phyloP scores from a whole-genome alignment of 2,113 vertebrate genomes.

The Trichomycterus rosablanca region DNA sequence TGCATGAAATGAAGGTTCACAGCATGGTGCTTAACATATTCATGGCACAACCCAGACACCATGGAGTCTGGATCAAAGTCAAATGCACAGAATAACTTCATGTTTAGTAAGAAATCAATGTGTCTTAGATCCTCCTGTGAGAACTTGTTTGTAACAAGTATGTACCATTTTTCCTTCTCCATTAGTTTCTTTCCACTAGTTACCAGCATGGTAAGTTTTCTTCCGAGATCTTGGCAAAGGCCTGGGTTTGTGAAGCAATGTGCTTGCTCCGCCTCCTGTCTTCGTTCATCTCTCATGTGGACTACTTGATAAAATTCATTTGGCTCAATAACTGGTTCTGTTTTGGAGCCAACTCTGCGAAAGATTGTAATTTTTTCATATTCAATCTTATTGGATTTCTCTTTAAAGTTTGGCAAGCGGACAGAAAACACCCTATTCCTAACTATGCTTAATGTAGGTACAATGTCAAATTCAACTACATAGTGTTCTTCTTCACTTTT shows the following conservation, averaged over 20 bases:
- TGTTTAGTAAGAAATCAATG: constrained; percentile 66
- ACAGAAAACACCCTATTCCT: constrained; percentile 60
- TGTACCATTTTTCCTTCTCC: constrained; percentile 69
- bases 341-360: constrained; percentile 69
- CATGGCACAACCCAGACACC: constrained; percentile 64
- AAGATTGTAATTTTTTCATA: constrained; percentile 55
- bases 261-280: constrained; percentile 65
- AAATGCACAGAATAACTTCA: constrained; percentile 77
- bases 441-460: constrained; percentile 60
- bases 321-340: constrained; percentile 56
- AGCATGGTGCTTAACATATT: constrained; percentile 61
- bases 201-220: constrained; percentile 67
- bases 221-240: constrained; percentile 58
- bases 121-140: constrained; percentile 55
- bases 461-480: constrained; percentile 77
- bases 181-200: constrained; percentile 72
- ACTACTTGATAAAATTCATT: constrained; percentile 57
- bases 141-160: constrained; percentile 74
- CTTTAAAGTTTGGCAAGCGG: constrained; percentile 67
- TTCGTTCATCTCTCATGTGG: constrained; percentile 58
- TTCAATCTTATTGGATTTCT: constrained; percentile 58
- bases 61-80: constrained; percentile 79
- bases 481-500: constrained; percentile 59
- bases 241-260: constrained; percentile 28
- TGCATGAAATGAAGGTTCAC: constrained; percentile 67